Conservation (phyloP, 2,113 vertebrate genomes). For the Ibidorhyncha struthersii region DNA sequence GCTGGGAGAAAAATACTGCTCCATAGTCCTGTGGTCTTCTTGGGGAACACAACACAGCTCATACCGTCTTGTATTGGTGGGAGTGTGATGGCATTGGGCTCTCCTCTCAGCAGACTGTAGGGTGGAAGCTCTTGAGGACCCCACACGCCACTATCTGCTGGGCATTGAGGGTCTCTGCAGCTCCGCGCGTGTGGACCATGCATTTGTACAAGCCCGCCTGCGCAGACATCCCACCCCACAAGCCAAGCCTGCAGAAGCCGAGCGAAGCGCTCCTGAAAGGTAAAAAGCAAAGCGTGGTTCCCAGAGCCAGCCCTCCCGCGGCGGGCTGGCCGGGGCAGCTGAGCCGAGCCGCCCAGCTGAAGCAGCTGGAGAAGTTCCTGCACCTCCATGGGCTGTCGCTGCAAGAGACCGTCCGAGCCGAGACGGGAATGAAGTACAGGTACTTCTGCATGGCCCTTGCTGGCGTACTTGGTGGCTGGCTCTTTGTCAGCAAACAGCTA, state of each 20-base stretch:
- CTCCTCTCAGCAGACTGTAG: not conserved
- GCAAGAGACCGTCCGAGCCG: conserved; percentile 77
- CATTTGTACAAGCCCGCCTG: conserved; percentile 87
- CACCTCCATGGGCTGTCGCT: conserved; percentile 80
- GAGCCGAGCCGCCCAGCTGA: conserved; percentile 69
- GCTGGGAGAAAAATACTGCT: conserved; percentile 5
- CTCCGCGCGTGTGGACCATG: conserved; percentile 63
- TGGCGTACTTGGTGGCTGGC: not conserved
- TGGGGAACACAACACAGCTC: conserved; percentile 62
- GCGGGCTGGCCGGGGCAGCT: conserved; percentile 64
- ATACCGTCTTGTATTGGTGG: conserved; percentile 37
- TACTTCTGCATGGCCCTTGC: conserved; percentile 15
- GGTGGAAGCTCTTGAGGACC: not conserved
- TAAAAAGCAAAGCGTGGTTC: not conserved
- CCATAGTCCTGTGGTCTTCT: conserved; percentile 69
- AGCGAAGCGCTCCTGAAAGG: conserved; percentile 57
- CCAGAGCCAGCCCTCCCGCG: conserved; percentile 32
- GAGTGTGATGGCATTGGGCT: conserved; percentile 26
- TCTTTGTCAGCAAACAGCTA: rapidly evolving
- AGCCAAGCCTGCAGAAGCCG: conserved; percentile 67
- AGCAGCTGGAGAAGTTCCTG: conserved; percentile 84
- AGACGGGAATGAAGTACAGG: conserved; percentile 89
- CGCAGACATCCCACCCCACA: conserved; percentile 81
- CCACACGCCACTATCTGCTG: not conserved
- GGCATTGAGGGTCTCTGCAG: not conserved